phyloP scores from a whole-genome alignment of 2,113 vertebrate genomes.

The Erpornis zantholeuca region DNA sequence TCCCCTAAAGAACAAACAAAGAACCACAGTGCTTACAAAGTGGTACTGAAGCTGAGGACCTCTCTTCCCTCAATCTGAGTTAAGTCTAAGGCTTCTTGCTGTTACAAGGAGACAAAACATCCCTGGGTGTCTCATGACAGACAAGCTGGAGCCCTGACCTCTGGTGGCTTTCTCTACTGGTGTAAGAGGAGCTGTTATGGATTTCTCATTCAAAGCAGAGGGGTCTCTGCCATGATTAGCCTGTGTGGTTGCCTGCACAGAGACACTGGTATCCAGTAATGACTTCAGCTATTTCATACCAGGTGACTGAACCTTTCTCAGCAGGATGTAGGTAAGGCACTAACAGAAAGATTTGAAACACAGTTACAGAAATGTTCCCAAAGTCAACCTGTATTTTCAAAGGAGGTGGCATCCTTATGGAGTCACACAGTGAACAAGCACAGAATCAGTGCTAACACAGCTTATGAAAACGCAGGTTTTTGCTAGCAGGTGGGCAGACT shows the following conservation, averaged over 20 bases:
- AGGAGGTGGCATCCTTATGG: not conserved
- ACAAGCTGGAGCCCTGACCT: not conserved
- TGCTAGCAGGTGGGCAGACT: not conserved
- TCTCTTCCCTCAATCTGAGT: not conserved
- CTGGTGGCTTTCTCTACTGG: not conserved
- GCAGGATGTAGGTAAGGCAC: not conserved
- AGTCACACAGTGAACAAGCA: not conserved
- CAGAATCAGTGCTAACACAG: not conserved
- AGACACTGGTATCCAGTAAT: not conserved
- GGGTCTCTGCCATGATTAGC: not conserved
- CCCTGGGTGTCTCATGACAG: not conserved
- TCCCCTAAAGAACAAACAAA: not conserved
- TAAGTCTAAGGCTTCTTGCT: not conserved
- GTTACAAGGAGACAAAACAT: not conserved
- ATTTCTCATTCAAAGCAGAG: not conserved
- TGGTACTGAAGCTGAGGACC: not conserved
- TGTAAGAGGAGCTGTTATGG: accelerated
- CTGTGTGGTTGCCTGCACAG: not conserved
- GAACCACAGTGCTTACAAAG: not conserved
- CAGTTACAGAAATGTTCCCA: not conserved
- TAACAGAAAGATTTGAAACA: not conserved
- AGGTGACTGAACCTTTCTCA: not conserved
- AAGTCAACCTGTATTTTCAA: not conserved
- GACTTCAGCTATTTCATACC: not conserved
- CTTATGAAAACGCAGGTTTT: not conserved